A percentile compares a stretch with the other conserved stretches of the same genome.
Evolutionary conservation across 2,888 invertebrate genomes (phyloP).

Genomic region (Andrena minutula): DNA sequence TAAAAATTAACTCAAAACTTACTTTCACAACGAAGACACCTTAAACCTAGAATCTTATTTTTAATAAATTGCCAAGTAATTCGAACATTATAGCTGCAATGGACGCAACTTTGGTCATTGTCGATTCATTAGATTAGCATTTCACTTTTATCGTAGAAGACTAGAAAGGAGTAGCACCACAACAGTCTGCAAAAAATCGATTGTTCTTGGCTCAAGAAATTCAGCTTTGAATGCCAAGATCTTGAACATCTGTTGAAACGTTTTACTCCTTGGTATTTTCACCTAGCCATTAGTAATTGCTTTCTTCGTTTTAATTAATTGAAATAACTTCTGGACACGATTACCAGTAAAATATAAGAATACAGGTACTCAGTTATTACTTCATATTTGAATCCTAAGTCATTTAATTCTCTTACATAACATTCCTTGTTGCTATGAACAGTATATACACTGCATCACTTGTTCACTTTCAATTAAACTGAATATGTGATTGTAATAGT

Average conservation of each 20-base stretch:
- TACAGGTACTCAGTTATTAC: no score
- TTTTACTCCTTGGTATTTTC: slow-evolving; percentile 2
- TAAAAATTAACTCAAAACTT: no score
- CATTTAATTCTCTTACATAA: no score
- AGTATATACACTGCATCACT: background rate
- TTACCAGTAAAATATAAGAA: no score
- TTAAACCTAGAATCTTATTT: no score
- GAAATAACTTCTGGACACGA: no score
- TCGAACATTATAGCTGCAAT: background rate
- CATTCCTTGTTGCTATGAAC: no score
- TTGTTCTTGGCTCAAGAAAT: background rate
- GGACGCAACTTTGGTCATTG: background rate
- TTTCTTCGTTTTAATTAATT: background rate
- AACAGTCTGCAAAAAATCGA: background rate
- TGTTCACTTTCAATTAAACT: background rate
- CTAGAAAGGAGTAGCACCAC: background rate
- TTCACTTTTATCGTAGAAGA: background rate
- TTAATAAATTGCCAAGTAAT: no score
- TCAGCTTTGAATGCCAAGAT: background rate
- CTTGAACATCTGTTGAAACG: background rate
- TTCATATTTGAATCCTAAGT: no score
- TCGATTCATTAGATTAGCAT: background rate
- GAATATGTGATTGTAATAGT: background rate
- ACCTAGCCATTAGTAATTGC: background rate
- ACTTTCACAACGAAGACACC: no score